A percentile compares a stretch with the other conserved stretches of the same genome.
Evolutionary conservation across 2,113 vertebrate genomes (phyloP).

Genomic region (Mola mola): DNA sequence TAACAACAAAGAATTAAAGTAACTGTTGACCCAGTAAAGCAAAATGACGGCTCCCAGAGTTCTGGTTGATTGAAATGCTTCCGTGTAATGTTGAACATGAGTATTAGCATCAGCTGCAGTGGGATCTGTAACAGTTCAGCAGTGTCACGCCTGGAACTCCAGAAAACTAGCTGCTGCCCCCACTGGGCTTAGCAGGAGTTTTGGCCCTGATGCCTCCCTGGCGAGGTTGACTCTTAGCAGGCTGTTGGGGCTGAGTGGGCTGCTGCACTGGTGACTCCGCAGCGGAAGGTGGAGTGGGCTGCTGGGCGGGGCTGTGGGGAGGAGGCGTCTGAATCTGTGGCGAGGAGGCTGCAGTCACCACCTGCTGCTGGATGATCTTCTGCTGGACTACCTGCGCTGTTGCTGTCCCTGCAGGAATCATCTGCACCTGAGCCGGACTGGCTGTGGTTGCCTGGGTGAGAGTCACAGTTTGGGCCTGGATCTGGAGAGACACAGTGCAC

Average conservation of each 20-base stretch:
- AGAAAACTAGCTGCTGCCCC: conserved; percentile 72
- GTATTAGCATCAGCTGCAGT: background rate
- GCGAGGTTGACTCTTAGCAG: conserved; percentile 81
- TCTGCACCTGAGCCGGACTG: conserved; percentile 84
- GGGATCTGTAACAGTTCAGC: background rate
- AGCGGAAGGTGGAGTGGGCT: conserved; percentile 49
- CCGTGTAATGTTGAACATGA: no score
- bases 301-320: conserved; percentile 86
- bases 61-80: background rate
- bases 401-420: conserved; percentile 84
- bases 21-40: conserved; percentile 11
- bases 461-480: conserved; percentile 86
- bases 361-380: conserved; percentile 89
- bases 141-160: conserved; percentile 1
- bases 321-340: conserved; percentile 87
- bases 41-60: conserved; percentile 16
- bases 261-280: conserved; percentile 81
- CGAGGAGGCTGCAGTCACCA: conserved; percentile 81
- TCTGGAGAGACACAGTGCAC: conserved; percentile 65
- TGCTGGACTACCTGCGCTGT: conserved; percentile 87
- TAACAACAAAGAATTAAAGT: conserved; percentile 26
- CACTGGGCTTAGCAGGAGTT: conserved; percentile 86
- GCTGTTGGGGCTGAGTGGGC: conserved; percentile 76
- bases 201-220: conserved; percentile 83
- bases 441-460: conserved; percentile 84